Conservation (phyloP, 1,140 invertebrate species). For the Gonioctena quinquepunctata region DNA sequence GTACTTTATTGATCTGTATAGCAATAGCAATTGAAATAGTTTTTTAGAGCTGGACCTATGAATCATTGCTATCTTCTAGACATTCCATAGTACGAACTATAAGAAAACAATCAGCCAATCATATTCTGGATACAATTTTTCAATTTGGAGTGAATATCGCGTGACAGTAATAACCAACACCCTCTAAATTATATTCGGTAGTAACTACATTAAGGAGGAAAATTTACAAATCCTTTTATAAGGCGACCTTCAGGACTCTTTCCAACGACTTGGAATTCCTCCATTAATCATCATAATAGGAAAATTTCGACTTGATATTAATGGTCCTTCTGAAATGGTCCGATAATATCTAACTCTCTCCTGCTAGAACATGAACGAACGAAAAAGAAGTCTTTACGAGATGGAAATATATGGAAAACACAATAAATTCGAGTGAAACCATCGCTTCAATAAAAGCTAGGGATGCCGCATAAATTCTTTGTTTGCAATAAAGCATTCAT, state of each 20-base stretch:
- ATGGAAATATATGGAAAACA: conserved; percentile 1
- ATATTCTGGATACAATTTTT: too few species aligned
- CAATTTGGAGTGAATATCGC: too few species aligned
- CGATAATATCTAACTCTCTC: not conserved
- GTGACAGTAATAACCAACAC: not conserved
- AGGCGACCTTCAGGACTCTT: not conserved
- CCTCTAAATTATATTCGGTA: not conserved
- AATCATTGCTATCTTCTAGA: too few species aligned
- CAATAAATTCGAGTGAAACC: not conserved
- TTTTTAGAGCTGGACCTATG: too few species aligned
- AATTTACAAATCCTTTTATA: conserved; percentile 3
- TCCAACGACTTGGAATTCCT: not conserved
- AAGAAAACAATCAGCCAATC: too few species aligned
- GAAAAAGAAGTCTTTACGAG: not conserved
- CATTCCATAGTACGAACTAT: too few species aligned
- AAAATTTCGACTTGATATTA: not conserved
- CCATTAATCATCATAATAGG: conserved; percentile 10
- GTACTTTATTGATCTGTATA: too few species aligned
- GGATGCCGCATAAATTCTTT: not conserved
- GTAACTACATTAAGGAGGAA: not conserved
- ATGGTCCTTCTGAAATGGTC: not conserved
- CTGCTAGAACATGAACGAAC: not conserved
- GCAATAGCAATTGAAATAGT: too few species aligned
- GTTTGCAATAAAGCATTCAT: not conserved
- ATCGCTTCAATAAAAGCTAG: not conserved